Evolutionary conservation across 2,888 invertebrate genomes (phyloP).

Genomic region (Tenthredo amoena): DNA sequence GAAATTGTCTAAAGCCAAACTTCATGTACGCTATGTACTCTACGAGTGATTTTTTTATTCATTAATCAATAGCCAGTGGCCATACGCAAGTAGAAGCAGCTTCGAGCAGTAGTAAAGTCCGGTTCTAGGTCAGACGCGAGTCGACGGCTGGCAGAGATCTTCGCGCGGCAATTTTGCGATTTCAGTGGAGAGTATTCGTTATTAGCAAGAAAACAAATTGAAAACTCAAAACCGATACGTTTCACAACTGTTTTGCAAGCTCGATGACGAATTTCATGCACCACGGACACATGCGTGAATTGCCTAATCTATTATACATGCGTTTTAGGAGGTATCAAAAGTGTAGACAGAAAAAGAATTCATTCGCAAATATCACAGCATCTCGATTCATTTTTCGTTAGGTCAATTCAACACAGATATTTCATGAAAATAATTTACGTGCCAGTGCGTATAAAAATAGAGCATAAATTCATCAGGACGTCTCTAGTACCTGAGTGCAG

Average conservation of each 20-base stretch:
- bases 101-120: background rate
- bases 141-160: conserved; percentile 3
- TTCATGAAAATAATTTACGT: background rate
- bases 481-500: background rate
- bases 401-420: background rate
- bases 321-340: background rate
- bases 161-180: background rate
- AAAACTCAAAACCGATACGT: background rate
- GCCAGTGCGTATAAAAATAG: background rate
- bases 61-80: background rate
- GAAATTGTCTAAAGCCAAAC: background rate
- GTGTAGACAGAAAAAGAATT: background rate
- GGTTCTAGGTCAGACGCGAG: conserved; percentile 7
- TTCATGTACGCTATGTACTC: background rate
- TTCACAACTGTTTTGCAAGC: background rate
- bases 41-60: background rate
- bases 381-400: background rate
- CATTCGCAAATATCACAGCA: background rate
- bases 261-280: background rate
- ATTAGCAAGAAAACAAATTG: background rate
- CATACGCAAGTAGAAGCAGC: background rate
- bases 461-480: background rate
- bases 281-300: background rate
- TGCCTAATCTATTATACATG: background rate
- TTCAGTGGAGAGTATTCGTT: background rate